A percentile compares a stretch with the other conserved stretches of the same genome.
phyloP scores from a whole-genome alignment of 2,113 vertebrate genomes.

The Podarcis cretensis region DNA sequence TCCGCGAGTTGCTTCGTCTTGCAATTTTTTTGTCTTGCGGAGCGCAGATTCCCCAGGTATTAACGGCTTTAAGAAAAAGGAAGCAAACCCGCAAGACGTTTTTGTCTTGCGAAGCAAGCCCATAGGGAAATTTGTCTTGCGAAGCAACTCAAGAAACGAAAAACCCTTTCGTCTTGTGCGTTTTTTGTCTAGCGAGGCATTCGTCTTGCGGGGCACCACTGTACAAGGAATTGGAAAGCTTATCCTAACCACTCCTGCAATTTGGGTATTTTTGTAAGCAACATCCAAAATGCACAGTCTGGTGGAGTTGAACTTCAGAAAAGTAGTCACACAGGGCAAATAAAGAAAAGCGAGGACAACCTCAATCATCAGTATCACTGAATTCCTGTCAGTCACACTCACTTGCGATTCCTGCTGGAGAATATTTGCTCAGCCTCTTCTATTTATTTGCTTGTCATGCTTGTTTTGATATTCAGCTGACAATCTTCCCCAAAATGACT shows the following conservation, averaged over 20 bases:
- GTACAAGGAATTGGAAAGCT: accelerated
- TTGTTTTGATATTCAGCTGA: constrained; percentile 68
- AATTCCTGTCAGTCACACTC: constrained; percentile 36
- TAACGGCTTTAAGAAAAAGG: too few species aligned
- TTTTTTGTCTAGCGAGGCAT: too few species aligned
- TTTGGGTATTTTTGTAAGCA: neutral
- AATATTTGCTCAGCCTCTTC: constrained; percentile 42
- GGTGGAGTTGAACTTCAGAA: neutral
- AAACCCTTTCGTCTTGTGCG: too few species aligned
- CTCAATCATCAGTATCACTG: neutral
- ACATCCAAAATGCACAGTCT: constrained; percentile 2
- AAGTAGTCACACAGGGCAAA: neutral
- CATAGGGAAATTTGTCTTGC: too few species aligned
- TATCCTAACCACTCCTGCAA: neutral
- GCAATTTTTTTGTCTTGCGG: too few species aligned
- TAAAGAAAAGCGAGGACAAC: neutral
- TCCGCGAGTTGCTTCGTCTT: too few species aligned
- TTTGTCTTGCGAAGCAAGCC: too few species aligned
- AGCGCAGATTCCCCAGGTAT: too few species aligned
- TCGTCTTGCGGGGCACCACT: too few species aligned
- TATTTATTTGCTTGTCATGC: constrained; percentile 67
- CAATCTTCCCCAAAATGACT: constrained; percentile 40
- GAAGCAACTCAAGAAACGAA: too few species aligned
- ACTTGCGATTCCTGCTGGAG: constrained; percentile 15
- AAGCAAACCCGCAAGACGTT: too few species aligned